Percentiles rank a stretch among this genome's conserved stretches.
These are phyloP conservation scores for Mallotus villosus DNA, from an alignment of 2,797 vertebrate species.

Conservation along the genomic window DNA sequence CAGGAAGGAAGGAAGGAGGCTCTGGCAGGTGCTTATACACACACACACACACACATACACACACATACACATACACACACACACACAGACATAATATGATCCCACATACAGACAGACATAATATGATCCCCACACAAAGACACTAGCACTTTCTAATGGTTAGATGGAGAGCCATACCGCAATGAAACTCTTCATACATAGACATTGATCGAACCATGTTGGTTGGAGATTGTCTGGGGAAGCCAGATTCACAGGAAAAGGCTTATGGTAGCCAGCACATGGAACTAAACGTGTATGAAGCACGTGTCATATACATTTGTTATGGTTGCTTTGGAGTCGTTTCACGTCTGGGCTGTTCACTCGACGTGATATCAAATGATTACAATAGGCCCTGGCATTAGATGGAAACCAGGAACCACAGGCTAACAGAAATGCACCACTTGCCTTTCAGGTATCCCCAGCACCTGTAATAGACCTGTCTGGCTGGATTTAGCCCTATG, in stretches of 20 bases:
- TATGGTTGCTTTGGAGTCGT: constrained; percentile 18
- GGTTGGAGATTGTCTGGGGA: constrained; percentile 50
- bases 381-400: constrained; percentile 22
- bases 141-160: not conserved
- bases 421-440: constrained; percentile 12
- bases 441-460: constrained; percentile 44
- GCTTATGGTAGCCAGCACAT: constrained; percentile 33
- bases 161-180: not conserved
- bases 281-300: too few relatives aligned
- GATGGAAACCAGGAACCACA: not conserved
- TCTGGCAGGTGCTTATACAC: constrained; percentile 21
- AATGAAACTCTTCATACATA: not conserved
- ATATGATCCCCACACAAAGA: not conserved
- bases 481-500: constrained; percentile 39
- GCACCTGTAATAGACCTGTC: constrained; percentile 43
- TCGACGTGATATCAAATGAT: constrained; percentile 30
- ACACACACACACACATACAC: constrained; percentile 10
- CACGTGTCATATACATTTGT: not conserved
- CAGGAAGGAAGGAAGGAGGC: constrained; percentile 55
- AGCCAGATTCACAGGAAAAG: constrained; percentile 43
- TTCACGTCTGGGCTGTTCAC: constrained; percentile 40
- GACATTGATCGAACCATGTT: not conserved
- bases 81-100: not conserved
- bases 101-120: not conserved
- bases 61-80: constrained; percentile 23